Percentiles rank a stretch among this genome's conserved stretches.
Conservation (phyloP, 2,797 vertebrate genomes). For the Remorina albescens region DNA sequence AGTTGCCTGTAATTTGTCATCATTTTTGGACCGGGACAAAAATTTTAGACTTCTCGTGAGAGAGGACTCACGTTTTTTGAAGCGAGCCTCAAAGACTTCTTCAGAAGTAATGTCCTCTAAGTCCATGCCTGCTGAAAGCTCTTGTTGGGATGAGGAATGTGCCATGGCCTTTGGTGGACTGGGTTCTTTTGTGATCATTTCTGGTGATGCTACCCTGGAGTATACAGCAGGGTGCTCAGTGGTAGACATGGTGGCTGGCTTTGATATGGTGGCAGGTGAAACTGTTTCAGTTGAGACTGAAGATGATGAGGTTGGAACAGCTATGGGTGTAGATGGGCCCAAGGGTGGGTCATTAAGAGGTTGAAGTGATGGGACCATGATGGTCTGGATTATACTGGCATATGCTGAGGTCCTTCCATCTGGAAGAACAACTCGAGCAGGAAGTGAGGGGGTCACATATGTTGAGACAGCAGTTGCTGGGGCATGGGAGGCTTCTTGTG, state of each 20-base stretch:
- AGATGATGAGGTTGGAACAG: constrained; percentile 23
- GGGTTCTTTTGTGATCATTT: constrained; percentile 81
- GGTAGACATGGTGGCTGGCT: constrained; percentile 59
- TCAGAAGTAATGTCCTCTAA: constrained; percentile 93
- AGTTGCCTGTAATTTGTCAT: constrained; percentile 83
- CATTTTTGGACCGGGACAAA: constrained; percentile 90
- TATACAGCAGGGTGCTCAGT: constrained; percentile 87
- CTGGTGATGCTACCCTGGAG: constrained; percentile 86
- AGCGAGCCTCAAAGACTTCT: constrained; percentile 95
- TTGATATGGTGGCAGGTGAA: constrained; percentile 50
- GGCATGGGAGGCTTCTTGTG: constrained; percentile 58
- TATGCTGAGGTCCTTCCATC: constrained; percentile 90
- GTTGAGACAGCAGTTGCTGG: constrained; percentile 63
- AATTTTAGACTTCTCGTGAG: constrained; percentile 91
- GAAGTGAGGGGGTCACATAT: constrained; percentile 65
- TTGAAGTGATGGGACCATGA: constrained; percentile 82
- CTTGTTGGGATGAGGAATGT: constrained; percentile 67
- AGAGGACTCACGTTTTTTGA: constrained; percentile 94
- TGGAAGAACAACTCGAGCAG: constrained; percentile 82
- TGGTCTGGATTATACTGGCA: constrained; percentile 94
- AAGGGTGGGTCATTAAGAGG: constrained; percentile 54
- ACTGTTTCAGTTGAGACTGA: constrained; percentile 28
- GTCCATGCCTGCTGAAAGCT: constrained; percentile 60
- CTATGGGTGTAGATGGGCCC: constrained; percentile 55
- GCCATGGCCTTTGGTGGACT: constrained; percentile 76